A percentile compares a stretch with the other conserved stretches of the same genome.
phyloP scores from a whole-genome alignment of 2,888 invertebrate genomes.

The Agrochola circellaris region DNA sequence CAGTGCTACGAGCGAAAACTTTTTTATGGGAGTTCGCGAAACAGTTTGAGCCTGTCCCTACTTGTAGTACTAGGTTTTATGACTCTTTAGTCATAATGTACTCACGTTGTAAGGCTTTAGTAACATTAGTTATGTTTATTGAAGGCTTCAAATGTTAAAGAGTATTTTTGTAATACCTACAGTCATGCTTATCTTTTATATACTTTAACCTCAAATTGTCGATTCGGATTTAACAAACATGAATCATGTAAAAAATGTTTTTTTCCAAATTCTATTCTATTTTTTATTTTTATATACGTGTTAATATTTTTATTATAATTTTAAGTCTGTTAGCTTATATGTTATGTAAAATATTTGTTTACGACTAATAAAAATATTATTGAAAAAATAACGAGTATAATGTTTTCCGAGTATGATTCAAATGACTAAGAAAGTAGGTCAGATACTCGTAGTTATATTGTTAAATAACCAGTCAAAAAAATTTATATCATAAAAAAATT shows the following conservation, averaged over 20 bases:
- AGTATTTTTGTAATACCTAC: too few species aligned
- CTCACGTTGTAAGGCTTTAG: not conserved
- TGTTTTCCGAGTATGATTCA: not conserved
- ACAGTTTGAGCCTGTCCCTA: slow-evolving; percentile 31
- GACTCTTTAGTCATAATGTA: not conserved
- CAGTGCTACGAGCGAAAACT: slow-evolving; percentile 44
- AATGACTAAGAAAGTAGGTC: not conserved
- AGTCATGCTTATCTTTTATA: not conserved
- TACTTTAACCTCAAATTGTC: not conserved
- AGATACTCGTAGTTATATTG: not conserved
- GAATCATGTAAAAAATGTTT: not conserved
- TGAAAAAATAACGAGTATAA: too few species aligned
- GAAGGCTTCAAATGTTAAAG: not conserved
- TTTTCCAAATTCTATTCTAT: not conserved
- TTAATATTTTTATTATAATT: too few species aligned
- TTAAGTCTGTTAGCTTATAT: too few species aligned
- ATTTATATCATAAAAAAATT: too few species aligned
- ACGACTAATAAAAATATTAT: too few species aligned
- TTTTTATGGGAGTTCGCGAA: slow-evolving; percentile 37
- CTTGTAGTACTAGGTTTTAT: slow-evolving; percentile 12
- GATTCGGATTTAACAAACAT: not conserved
- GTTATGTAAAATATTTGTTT: too few species aligned
- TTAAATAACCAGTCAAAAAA: too few species aligned
- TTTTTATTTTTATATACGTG: too few species aligned
- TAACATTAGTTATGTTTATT: not conserved